Evolutionary conservation across 2,797 vertebrate genomes (phyloP).

Genomic region (Halcyon chelicuti): DNA sequence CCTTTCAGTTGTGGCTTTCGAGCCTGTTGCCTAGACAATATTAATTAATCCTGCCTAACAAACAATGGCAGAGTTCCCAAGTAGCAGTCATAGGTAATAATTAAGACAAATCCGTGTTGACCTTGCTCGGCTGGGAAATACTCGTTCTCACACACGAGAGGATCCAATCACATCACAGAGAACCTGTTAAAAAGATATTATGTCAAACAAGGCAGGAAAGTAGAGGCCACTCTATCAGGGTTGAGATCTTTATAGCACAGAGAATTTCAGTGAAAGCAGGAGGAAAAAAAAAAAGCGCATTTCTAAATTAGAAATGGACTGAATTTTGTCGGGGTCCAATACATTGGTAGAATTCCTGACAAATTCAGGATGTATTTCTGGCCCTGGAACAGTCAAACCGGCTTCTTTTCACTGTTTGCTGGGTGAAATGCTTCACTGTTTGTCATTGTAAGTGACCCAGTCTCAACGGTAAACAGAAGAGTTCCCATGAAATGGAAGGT

Average conservation of each 20-base stretch:
- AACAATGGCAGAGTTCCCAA: conserved; percentile 56
- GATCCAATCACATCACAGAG: background rate
- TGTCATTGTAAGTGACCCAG: background rate
- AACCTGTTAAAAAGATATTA: background rate
- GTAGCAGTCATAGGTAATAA: conserved; percentile 15
- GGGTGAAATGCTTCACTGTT: background rate
- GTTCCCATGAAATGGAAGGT: background rate
- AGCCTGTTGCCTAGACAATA: conserved; percentile 35
- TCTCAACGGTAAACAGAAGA: background rate
- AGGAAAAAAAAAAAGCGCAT: background rate
- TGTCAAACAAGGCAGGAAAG: background rate
- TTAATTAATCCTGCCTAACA: conserved; percentile 53
- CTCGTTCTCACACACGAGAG: background rate
- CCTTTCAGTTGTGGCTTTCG: background rate
- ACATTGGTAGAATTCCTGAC: background rate
- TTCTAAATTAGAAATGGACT: background rate
- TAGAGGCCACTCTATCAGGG: background rate
- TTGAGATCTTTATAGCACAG: background rate
- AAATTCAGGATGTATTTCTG: background rate
- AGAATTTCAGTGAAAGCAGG: background rate
- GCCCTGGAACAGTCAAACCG: background rate
- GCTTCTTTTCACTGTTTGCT: background rate
- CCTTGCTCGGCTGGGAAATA: conserved; percentile 23
- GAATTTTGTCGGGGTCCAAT: background rate
- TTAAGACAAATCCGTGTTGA: conserved; percentile 21